A percentile compares a stretch with the other conserved stretches of the same genome.
Evolutionary conservation across 2,113 vertebrate genomes (phyloP).

Genomic region (Bos javanicus): DNA sequence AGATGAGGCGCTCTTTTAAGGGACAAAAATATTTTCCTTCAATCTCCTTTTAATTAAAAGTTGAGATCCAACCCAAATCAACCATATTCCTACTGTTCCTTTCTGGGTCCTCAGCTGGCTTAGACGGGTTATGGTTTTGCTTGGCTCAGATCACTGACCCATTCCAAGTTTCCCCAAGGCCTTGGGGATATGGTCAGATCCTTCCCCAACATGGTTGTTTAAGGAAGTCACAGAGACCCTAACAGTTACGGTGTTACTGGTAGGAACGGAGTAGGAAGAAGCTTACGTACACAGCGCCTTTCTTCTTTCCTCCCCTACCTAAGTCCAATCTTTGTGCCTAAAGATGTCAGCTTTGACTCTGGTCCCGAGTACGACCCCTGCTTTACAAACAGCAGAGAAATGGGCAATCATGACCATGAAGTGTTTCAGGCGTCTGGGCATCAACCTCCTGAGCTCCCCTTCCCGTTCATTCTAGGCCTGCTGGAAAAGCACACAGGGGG

Average conservation of each 20-base stretch:
- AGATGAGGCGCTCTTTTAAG: not conserved
- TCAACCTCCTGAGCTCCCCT: not conserved
- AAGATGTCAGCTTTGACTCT: not conserved
- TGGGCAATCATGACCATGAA: not conserved
- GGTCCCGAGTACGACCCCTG: not conserved
- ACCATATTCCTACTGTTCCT: not conserved
- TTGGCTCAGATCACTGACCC: not conserved
- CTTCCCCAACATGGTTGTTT: not conserved
- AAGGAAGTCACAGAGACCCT: not conserved
- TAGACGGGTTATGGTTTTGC: not conserved
- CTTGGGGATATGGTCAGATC: not conserved
- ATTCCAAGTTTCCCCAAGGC: not conserved
- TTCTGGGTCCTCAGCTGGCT: not conserved
- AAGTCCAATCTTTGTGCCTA: constrained; percentile 11
- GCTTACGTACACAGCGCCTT: not conserved
- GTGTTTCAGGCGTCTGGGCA: not conserved
- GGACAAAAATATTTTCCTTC: not conserved
- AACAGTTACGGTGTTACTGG: not conserved
- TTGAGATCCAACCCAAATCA: not conserved
- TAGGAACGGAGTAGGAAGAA: not conserved
- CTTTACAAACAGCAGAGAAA: not conserved
- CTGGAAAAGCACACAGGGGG: not conserved
- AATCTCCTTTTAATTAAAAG: not conserved
- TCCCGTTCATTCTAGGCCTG: not conserved
- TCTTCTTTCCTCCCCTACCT: not conserved